Percentiles rank a stretch among this genome's conserved stretches.
These are phyloP conservation scores for Gnathonemus longibarbis DNA, from an alignment of 2,113 vertebrate species.

Conservation along the genomic window DNA sequence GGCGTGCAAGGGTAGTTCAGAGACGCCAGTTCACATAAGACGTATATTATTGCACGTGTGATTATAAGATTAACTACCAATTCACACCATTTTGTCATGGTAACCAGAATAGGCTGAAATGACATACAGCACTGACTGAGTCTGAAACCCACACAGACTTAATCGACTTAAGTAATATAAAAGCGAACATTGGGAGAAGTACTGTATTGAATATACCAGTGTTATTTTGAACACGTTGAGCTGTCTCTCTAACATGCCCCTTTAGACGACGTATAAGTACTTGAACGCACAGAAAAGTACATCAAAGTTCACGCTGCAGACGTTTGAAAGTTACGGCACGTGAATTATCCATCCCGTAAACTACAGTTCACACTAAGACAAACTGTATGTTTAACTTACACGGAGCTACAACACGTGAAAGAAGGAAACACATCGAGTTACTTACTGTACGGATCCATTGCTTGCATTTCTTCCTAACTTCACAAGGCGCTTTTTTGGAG, in stretches of 20 bases:
- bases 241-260: background rate
- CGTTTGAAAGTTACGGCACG: background rate
- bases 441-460: slow-evolving; percentile 62
- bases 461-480: slow-evolving; percentile 54
- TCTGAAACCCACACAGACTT: background rate
- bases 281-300: background rate
- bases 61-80: background rate
- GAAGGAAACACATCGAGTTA: background rate
- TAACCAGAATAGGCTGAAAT: background rate
- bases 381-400: background rate
- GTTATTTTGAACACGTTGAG: background rate
- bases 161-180: background rate
- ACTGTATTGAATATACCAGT: background rate
- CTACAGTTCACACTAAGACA: background rate
- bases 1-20: background rate
- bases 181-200: background rate
- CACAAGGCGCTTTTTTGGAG: slow-evolving; percentile 49
- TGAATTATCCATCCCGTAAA: background rate
- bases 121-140: background rate
- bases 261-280: background rate
- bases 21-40: background rate
- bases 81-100: background rate
- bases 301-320: background rate
- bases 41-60: background rate
- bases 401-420: background rate